Conservation (phyloP, 1,140 invertebrate genomes). For the Marisa cornuarietis region DNA sequence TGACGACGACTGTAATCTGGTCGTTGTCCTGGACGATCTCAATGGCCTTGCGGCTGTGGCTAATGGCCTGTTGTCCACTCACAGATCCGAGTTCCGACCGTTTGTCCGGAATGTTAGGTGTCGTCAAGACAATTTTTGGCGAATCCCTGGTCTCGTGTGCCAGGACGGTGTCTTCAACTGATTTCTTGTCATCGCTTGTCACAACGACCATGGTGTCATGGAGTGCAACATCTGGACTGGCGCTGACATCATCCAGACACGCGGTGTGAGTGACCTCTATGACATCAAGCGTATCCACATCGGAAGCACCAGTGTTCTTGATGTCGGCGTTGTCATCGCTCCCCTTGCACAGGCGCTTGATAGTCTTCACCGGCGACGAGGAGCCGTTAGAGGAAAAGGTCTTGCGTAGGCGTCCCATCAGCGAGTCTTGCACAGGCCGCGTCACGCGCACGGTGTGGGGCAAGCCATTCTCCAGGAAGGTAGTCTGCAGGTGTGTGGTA, state of each 20-base stretch:
- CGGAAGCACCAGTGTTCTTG: conserved; percentile 9
- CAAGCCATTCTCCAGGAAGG: conserved; percentile 52
- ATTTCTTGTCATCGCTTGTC: conserved; percentile 5
- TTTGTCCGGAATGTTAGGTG: conserved; percentile 7
- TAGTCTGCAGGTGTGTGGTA: conserved; percentile 55
- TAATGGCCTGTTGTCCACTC: background rate
- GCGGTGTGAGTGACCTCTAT: background rate
- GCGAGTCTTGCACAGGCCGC: conserved; percentile 47
- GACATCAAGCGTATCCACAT: conserved; percentile 5
- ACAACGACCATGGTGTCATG: background rate
- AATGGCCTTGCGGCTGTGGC: conserved; percentile 26
- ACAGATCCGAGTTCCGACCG: background rate
- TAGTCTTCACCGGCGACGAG: conserved; percentile 30
- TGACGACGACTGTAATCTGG: conserved; percentile 43
- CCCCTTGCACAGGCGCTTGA: conserved; percentile 31
- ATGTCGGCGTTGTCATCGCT: background rate
- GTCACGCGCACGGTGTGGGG: conserved; percentile 54
- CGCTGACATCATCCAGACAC: background rate
- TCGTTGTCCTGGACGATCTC: conserved; percentile 46
- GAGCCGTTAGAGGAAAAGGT: conserved; percentile 34
- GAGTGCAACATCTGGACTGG: background rate
- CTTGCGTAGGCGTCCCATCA: conserved; percentile 46
- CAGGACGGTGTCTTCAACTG: conserved; percentile 33
- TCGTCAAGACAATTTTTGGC: conserved; percentile 38
- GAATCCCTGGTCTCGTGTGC: conserved; percentile 34